These are phyloP conservation scores for Acanthopleura granulata DNA, from an alignment of 2,888 invertebrate genomes.

Conservation along the genomic window DNA sequence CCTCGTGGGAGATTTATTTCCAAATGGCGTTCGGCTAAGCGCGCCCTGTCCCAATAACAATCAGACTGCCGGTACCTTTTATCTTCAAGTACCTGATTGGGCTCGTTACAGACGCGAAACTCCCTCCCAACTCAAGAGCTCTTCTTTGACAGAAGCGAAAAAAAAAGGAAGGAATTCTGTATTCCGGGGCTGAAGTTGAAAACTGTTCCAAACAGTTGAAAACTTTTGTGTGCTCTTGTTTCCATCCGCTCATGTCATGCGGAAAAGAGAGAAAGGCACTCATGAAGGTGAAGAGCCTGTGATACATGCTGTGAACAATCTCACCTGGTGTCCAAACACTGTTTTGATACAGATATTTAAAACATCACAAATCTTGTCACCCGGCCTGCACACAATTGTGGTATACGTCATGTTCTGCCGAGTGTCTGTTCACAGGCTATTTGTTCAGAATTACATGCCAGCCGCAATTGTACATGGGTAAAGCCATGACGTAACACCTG, in stretches of 20 bases:
- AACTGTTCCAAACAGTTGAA: neutral
- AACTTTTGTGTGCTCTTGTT: neutral
- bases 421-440: no score
- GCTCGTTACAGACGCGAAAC: neutral
- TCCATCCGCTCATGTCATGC: neutral
- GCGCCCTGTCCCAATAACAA: neutral
- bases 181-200: neutral
- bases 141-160: neutral
- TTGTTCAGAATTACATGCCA: no score
- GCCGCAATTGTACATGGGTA: no score
- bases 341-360: neutral
- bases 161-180: constrained; percentile 5
- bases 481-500: no score
- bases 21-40: no score
- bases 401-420: no score
- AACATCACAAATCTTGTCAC: neutral
- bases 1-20: no score
- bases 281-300: neutral
- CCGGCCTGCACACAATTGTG: no score
- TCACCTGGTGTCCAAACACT: neutral
- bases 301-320: neutral
- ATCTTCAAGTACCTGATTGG: neutral
- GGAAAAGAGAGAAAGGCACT: constrained; percentile 5
- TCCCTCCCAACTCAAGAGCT: constrained; percentile 1
- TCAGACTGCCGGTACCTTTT: neutral